Base-by-base conservation (phyloP, 2,113 vertebrate species). In the Syngnathus scovelli region DNA sequence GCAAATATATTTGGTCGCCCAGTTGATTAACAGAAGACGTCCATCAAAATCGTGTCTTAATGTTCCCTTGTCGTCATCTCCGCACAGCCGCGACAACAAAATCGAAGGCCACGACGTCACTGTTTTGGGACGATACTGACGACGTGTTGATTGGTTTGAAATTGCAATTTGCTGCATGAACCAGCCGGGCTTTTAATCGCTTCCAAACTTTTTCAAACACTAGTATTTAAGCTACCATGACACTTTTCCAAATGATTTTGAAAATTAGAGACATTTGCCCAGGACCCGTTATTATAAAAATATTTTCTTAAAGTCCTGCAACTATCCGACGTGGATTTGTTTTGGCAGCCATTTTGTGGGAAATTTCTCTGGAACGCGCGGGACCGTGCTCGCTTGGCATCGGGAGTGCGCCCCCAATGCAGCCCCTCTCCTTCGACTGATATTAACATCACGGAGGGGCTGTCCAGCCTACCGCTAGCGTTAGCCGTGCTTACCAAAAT, bases 261-360 rank as follows among this genome's bases (percentile, higher is more conserved):
- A 10, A 7, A 60, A n/a, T 33, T 1, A 15, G 5, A 1, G 12
- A 1, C 6, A 36, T 16, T 7, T 58, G 10, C 21, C 23, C 7
- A 23, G 10, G 9, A 23, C 12, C 9, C 12, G n/a, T 27, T 56
- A 27, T 21, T 6, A 5, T 3, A 18, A 11, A 23, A 48, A 10
- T 1, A 61, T 63, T 52, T 64, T 68, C 16, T 16, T 9, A 9
- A 16, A 66, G 33, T 62, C 7, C 38, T 38, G 6, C 9, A 52
- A 58, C 23, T 51, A 65, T 64, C 44, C 23, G 70, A 66, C 59
- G 33, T 70, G 37, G 77, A 80, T 88, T 88, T 90, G 87, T 90
- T 90, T 87, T 81, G 89, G 90, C 90, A 83, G 91, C 92, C 92
- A 92, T 92, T 92, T 93, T 93, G 90, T 93, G 86, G 86, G 83